Evolutionary conservation across 2,888 invertebrate species (phyloP).

Genomic region (Ormyrus rosae): DNA sequence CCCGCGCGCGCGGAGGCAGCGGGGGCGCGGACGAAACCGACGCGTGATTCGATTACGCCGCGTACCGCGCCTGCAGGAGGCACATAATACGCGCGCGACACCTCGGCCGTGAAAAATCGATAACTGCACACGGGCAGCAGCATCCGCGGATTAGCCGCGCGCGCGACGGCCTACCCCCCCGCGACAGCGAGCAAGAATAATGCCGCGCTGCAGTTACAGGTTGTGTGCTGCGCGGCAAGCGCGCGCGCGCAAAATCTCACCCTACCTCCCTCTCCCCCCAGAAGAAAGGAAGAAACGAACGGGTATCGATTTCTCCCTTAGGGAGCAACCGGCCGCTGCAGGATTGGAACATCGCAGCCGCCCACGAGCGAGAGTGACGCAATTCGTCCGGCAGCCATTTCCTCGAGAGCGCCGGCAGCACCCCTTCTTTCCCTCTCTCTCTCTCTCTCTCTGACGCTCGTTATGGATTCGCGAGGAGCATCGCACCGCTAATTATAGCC

Average conservation of each 20-base stretch:
- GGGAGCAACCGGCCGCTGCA: conserved; percentile 60
- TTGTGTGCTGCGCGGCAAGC: neutral
- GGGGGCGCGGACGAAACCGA: too few species aligned
- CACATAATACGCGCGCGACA: too few species aligned
- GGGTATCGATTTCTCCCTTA: conserved; percentile 71
- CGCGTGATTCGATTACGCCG: too few species aligned
- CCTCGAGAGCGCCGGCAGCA: neutral
- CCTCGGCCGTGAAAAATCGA: too few species aligned
- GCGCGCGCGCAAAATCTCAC: conserved; percentile 31
- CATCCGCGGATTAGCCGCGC: too few species aligned
- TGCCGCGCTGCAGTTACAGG: too few species aligned
- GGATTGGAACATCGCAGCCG: conserved; percentile 65
- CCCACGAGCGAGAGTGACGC: conserved; percentile 57
- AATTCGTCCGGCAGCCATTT: conserved; percentile 55
- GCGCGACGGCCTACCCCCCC: too few species aligned
- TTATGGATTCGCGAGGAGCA: neutral
- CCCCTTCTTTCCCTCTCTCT: too few species aligned
- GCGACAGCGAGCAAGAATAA: too few species aligned
- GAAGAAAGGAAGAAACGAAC: conserved; percentile 64
- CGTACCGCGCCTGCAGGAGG: too few species aligned
- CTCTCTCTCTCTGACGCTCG: neutral
- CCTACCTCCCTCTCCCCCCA: neutral
- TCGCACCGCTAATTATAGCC: conserved; percentile 34
- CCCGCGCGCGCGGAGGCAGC: too few species aligned
- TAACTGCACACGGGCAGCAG: too few species aligned